Conservation (phyloP, 2,888 invertebrate species). For the Microdon myrmicae region DNA sequence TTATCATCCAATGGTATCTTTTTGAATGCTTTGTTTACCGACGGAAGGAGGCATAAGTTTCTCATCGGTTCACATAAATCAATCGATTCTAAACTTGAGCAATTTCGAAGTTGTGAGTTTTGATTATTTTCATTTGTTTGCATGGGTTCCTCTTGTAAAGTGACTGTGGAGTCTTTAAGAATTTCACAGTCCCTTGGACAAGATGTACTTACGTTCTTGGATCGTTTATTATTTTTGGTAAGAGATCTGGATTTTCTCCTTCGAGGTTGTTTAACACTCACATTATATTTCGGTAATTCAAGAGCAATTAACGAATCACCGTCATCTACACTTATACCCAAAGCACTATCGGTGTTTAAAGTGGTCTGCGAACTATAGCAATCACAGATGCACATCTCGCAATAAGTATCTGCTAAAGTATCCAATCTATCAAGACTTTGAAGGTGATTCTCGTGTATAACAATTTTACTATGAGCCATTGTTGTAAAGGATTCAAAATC, state of each 20-base stretch:
- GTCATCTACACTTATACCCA: slow-evolving; percentile 4
- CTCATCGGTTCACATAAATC: slow-evolving; percentile 63
- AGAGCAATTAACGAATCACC: slow-evolving; percentile 25
- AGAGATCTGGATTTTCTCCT: slow-evolving; percentile 18
- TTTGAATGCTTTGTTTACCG: slow-evolving; percentile 60
- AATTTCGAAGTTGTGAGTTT: slow-evolving; percentile 20
- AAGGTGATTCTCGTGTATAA: slow-evolving; percentile 55
- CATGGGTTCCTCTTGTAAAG: slow-evolving; percentile 16
- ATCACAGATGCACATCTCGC: slow-evolving; percentile 64
- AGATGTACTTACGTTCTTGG: slow-evolving; percentile 59
- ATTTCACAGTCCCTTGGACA: slow-evolving; percentile 60
- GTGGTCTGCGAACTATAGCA: slow-evolving; percentile 62
- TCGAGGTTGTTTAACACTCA: slow-evolving; percentile 24
- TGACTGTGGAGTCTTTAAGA: slow-evolving; percentile 56
- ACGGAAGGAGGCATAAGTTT: slow-evolving; percentile 62
- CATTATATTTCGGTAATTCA: slow-evolving; percentile 17
- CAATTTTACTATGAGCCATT: slow-evolving; percentile 15
- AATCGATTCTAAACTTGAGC: slow-evolving; percentile 41
- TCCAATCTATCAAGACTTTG: slow-evolving; percentile 58
- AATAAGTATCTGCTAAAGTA: slow-evolving; percentile 60
- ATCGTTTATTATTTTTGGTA: slow-evolving; percentile 53
- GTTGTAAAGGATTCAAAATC: too few relatives aligned
- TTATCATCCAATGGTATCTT: slow-evolving; percentile 64
- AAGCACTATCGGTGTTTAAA: slow-evolving; percentile 14
- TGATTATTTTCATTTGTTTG: slow-evolving; percentile 18